phyloP scores from a whole-genome alignment of 1,140 invertebrate species.

The Drosophila pectinifera region DNA sequence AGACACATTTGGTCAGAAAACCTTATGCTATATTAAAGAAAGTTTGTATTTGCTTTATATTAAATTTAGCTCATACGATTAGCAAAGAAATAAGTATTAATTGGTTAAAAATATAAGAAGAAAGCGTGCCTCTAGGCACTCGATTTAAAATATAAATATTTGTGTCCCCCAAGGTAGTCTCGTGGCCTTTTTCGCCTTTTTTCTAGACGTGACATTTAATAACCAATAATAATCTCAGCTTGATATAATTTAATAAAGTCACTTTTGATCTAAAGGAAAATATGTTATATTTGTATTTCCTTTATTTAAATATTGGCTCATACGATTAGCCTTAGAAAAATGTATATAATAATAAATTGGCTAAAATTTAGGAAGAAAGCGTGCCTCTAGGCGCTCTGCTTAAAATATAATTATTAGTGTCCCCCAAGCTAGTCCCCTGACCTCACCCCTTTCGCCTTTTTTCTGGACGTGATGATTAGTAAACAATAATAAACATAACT shows the following conservation, averaged over 20 bases:
- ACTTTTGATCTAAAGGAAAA: too few species aligned
- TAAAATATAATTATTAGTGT: conserved; percentile 3
- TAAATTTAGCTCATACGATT: too few species aligned
- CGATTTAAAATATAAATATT: neutral
- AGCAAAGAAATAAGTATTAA: neutral
- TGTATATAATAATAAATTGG: neutral
- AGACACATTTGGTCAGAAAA: too few species aligned
- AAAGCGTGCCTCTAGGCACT: neutral
- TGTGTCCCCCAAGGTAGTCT: too few species aligned
- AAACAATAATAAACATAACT: too few species aligned
- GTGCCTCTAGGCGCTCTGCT: neutral
- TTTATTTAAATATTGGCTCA: neutral
- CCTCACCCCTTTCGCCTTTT: conserved; percentile 1
- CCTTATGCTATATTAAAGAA: too few species aligned
- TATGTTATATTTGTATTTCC: neutral
- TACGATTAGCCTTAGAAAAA: neutral
- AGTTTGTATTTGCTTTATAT: too few species aligned
- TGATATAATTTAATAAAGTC: too few species aligned
- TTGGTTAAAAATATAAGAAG: neutral
- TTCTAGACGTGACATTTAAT: too few species aligned
- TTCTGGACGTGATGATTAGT: too few species aligned
- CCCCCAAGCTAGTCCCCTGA: conserved; percentile 1
- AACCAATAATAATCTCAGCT: too few species aligned
- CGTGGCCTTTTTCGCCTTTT: too few species aligned
- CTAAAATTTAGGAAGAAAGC: neutral